A percentile compares a stretch with the other conserved stretches of the same genome.
These are phyloP conservation scores for Phrynocephalus vlangalii DNA, from an alignment of 2,797 vertebrate genomes.

Conservation along the genomic window DNA sequence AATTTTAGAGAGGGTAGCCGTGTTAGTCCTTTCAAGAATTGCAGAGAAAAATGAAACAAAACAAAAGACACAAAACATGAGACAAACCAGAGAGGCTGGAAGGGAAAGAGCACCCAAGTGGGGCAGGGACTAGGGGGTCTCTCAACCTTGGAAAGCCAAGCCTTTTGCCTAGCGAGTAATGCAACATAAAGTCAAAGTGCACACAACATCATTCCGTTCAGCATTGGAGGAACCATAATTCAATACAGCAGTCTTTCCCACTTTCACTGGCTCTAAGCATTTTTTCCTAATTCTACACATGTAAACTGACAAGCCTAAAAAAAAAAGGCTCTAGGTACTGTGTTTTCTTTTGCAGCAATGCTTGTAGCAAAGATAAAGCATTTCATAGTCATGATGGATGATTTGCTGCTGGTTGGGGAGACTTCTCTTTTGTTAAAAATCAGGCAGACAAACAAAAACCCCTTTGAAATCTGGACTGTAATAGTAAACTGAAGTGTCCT, in stretches of 20 bases:
- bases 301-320: neutral
- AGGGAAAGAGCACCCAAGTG: neutral
- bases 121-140: neutral
- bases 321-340: neutral
- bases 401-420: neutral
- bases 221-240: neutral
- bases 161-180: neutral
- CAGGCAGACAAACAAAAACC: neutral
- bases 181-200: neutral
- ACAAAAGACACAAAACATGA: too few species aligned
- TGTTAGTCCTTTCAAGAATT: too few species aligned
- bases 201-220: neutral
- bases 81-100: neutral
- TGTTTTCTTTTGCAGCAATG: neutral
- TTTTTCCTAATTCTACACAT: neutral
- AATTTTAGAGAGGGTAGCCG: too few species aligned
- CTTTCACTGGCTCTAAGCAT: neutral
- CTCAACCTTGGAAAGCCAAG: neutral
- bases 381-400: constrained; percentile 18
- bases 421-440: constrained; percentile 14
- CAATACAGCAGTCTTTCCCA: neutral
- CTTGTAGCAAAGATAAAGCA: constrained; percentile 16
- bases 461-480: constrained; percentile 18
- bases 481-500: constrained; percentile 26
- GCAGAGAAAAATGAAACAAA: too few species aligned